These are phyloP conservation scores for Buathra laborator DNA, from an alignment of 2,888 invertebrate species.

Conservation along the genomic window DNA sequence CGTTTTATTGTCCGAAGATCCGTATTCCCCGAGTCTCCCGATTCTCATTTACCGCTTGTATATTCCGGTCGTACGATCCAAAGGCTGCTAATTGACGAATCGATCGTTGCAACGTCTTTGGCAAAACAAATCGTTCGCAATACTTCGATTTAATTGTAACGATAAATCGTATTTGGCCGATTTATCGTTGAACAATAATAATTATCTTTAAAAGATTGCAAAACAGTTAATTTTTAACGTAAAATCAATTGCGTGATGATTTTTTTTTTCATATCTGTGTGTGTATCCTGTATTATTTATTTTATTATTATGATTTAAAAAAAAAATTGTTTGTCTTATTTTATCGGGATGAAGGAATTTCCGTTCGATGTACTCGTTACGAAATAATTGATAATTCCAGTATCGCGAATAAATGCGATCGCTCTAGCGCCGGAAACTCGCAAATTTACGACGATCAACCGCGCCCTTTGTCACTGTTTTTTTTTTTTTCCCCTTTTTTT, in stretches of 20 bases:
- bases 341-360: constrained; percentile 67
- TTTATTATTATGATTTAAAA: constrained; percentile 69
- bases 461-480: constrained; percentile 22
- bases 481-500: neutral
- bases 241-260: constrained; percentile 12
- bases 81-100: constrained; percentile 26
- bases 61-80: neutral
- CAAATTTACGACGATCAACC: constrained; percentile 66
- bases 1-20: constrained; percentile 22
- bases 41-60: neutral
- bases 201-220: neutral
- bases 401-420: constrained; percentile 77
- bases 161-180: no score
- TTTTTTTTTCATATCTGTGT: neutral
- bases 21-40: neutral
- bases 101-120: constrained; percentile 11
- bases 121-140: no score
- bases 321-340: constrained; percentile 73
- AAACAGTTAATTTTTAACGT: neutral
- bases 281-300: constrained; percentile 12
- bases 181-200: neutral
- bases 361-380: constrained; percentile 67
- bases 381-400: constrained; percentile 66
- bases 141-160: neutral
- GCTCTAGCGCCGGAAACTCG: constrained; percentile 69